These are phyloP conservation scores for Mesoligia furuncula DNA, from an alignment of 2,888 invertebrate genomes.

Conservation along the genomic window DNA sequence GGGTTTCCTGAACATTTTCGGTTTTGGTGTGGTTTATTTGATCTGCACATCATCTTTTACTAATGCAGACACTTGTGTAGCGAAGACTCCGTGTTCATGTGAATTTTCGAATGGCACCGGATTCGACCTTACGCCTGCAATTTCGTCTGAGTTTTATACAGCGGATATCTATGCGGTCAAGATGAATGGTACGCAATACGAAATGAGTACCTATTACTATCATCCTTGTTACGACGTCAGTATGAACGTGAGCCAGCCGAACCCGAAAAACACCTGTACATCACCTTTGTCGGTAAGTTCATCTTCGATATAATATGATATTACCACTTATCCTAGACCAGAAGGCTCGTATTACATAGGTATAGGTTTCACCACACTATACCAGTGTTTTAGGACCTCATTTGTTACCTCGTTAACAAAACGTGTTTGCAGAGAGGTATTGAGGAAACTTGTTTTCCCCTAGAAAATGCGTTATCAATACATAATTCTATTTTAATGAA, in stretches of 20 bases:
- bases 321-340: not conserved
- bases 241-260: conserved; percentile 63
- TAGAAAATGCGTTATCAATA: conserved; percentile 47
- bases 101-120: conserved; percentile 88
- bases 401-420: conserved; percentile 19
- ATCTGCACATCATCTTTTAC: conserved; percentile 62
- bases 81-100: conserved; percentile 83
- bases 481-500: conserved; percentile 47
- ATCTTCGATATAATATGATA: not conserved
- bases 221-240: conserved; percentile 83
- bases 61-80: conserved; percentile 78
- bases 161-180: conserved; percentile 73
- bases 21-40: conserved; percentile 66
- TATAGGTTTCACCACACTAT: not conserved
- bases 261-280: conserved; percentile 71
- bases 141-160: conserved; percentile 75
- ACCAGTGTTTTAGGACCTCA: not conserved
- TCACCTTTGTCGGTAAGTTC: conserved; percentile 78
- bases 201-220: conserved; percentile 81
- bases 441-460: conserved; percentile 57
- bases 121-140: conserved; percentile 82
- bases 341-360: not conserved
- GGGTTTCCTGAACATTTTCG: conserved; percentile 64
- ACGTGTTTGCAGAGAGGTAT: conserved; percentile 38
- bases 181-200: conserved; percentile 69